Evolutionary conservation across 2,888 invertebrate species (phyloP).

Genomic region (Lomographa bimaculata): DNA sequence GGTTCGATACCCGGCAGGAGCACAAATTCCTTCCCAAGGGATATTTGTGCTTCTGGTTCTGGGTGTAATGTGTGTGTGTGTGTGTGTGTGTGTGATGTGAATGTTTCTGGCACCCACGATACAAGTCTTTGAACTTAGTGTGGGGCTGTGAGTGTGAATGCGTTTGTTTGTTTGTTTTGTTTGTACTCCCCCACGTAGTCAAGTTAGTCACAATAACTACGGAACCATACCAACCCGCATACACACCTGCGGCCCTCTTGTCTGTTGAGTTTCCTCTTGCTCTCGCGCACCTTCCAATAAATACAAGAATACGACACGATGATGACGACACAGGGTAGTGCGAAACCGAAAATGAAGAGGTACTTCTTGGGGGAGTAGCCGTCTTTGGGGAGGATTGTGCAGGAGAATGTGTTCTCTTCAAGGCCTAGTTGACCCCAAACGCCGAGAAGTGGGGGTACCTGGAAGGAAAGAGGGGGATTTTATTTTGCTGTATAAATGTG

Average conservation of each 20-base stretch:
- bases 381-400: slow-evolving; percentile 91
- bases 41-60: too few relatives aligned
- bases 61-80: too few relatives aligned
- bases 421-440: slow-evolving; percentile 94
- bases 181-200: too few relatives aligned
- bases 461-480: slow-evolving; percentile 46
- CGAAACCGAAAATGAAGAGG: slow-evolving; percentile 92
- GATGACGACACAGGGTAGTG: slow-evolving; percentile 93
- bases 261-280: slow-evolving; percentile 89
- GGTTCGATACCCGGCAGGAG: too few relatives aligned
- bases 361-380: slow-evolving; percentile 93
- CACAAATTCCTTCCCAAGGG: too few relatives aligned
- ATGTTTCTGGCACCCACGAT: too few relatives aligned
- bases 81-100: too few relatives aligned
- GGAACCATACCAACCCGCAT: slow-evolving; percentile 65
- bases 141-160: too few relatives aligned
- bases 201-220: slow-evolving; percentile 46
- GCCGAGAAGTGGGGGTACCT: slow-evolving; percentile 91
- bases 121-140: too few relatives aligned
- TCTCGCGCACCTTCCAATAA: slow-evolving; percentile 90
- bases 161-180: too few relatives aligned
- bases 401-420: slow-evolving; percentile 92
- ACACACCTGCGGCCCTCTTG: slow-evolving; percentile 87
- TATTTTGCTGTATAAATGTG: too few relatives aligned
- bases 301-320: slow-evolving; percentile 94